Evolutionary conservation across 2,797 vertebrate species (phyloP).

Genomic region (Staurois parvus): DNA sequence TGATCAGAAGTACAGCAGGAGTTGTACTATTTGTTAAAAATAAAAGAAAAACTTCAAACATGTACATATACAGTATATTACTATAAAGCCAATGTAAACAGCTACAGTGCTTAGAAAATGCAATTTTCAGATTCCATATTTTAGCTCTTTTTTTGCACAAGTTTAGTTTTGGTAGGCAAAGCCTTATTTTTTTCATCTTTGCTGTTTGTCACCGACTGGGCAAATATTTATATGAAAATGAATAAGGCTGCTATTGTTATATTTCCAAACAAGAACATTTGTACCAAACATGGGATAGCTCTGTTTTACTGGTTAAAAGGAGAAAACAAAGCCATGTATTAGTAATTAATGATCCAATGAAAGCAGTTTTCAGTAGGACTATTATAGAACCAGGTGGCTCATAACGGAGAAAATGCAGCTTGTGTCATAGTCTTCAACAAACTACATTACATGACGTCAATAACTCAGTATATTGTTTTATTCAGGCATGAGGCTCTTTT

Average conservation of each 20-base stretch:
- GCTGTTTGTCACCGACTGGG: not conserved
- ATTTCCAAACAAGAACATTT: not conserved
- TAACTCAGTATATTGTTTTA: not conserved
- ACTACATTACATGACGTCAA: not conserved
- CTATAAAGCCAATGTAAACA: too few relatives aligned
- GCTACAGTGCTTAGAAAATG: too few relatives aligned
- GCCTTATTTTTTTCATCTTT: not conserved
- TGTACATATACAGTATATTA: too few relatives aligned
- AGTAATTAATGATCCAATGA: not conserved
- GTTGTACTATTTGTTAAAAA: too few relatives aligned
- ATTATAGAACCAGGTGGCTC: not conserved
- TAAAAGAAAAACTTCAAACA: too few relatives aligned
- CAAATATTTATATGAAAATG: not conserved
- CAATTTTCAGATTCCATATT: too few relatives aligned
- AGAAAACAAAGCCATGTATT: not conserved
- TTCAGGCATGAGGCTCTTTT: not conserved
- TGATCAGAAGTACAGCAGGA: too few relatives aligned
- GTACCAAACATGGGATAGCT: not conserved
- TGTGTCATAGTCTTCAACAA: not conserved
- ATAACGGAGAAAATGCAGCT: not conserved
- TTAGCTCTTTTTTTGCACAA: too few relatives aligned
- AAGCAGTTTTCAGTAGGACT: not conserved
- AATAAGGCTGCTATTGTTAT: not conserved
- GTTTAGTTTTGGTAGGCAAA: too few relatives aligned
- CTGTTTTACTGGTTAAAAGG: not conserved